Evolutionary conservation across 2,888 invertebrate genomes (phyloP), one percentile per base, ranked within the genome.

Genomic region (Clanis bilineata): DNA sequence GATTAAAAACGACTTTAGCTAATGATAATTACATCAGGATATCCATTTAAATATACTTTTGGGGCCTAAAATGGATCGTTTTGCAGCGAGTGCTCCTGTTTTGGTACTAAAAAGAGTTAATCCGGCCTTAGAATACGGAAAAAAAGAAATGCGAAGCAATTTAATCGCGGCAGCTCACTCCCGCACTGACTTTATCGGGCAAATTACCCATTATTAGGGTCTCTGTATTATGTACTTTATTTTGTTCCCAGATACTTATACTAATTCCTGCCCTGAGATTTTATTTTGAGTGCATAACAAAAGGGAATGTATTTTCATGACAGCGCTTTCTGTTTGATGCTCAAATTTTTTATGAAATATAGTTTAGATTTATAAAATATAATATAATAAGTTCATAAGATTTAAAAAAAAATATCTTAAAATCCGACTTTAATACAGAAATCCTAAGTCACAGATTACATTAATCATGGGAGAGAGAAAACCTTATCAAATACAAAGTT

Each of bases 1-100:
- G 66, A 75, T 78, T 74, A 77, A 77, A 80, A 74, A 69, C 64
- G 67, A 64, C 72, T 76, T 72, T 69, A 57, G 68, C 70, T 76
- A 77, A 79, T 74, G 78, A 79, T 82, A 80, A 82, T 80, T 76
- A 66, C 74, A 66, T 60, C 62, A 57, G 73, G 74, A 78, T 72
- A 70, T 74, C 71, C 73, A 73, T 78, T 79, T 72, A 68, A 65
- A 62, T 21, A 59, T 43, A 54, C 54, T 43, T 32, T 43, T 23
- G 43, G 22, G 21, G 22, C n/a, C n/a, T 6, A 18, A 10, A 57
- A 57, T 36, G 43, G 22, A 44, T 57, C 22, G n/a, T 32, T 36
- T 45, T 44, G 4, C 32, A 10, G 22, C 32, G 22, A 3, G 18
- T 18, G 41, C 9, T n/a, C 10, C 28, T 43, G 43, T 43, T 43